Evolutionary conservation across 1,140 invertebrate genomes (phyloP).

Genomic region (Acarapis woodi): DNA sequence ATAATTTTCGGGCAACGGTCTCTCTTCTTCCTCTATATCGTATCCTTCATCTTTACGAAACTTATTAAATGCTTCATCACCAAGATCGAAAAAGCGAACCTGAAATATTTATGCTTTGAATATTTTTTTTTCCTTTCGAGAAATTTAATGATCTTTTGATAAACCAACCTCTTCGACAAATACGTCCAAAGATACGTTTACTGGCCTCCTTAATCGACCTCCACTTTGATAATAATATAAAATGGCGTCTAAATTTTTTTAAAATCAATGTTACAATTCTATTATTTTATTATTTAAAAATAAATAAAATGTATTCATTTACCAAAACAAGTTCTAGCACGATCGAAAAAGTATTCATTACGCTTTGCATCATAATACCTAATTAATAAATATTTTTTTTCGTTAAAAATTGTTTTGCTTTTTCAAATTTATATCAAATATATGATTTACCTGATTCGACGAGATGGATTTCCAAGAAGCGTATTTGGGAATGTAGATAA

Average conservation of each 20-base stretch:
- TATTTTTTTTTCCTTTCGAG: too few relatives aligned
- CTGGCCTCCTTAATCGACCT: constrained; percentile 71
- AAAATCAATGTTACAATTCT: too few relatives aligned
- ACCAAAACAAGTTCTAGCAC: constrained; percentile 90
- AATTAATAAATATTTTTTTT: not conserved
- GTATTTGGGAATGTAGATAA: constrained; percentile 97
- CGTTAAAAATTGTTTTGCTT: not conserved
- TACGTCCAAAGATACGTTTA: constrained; percentile 90
- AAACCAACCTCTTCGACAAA: constrained; percentile 97
- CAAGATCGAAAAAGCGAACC: too few relatives aligned
- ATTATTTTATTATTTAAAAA: too few relatives aligned
- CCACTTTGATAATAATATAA: constrained; percentile 98
- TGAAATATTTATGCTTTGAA: too few relatives aligned
- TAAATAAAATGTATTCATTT: too few relatives aligned
- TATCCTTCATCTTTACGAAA: constrained; percentile 33
- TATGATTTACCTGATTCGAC: constrained; percentile 11
- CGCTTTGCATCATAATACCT: constrained; percentile 79
- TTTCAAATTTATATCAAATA: not conserved
- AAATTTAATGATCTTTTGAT: too few relatives aligned
- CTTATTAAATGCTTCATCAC: constrained; percentile 86
- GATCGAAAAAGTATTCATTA: constrained; percentile 99
- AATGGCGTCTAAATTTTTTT: constrained; percentile 94
- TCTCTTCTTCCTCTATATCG: constrained; percentile 33
- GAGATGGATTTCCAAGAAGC: constrained; percentile 36
- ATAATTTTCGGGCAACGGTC: constrained; percentile 74